Conservation (phyloP, 2,797 vertebrate genomes). For the Sebastes nivosus region DNA sequence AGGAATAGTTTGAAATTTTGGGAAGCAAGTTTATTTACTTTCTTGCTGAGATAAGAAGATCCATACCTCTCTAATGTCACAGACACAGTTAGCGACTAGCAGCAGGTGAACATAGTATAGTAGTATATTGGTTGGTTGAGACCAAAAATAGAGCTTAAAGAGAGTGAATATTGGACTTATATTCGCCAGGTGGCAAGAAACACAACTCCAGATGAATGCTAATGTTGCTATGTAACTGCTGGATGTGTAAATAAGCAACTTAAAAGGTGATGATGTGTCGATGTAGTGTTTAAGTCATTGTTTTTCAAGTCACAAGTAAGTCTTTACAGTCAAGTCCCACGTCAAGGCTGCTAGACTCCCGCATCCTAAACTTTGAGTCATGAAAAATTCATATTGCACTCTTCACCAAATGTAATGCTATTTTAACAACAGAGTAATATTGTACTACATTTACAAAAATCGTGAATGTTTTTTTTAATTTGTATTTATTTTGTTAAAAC, state of each 20-base stretch:
- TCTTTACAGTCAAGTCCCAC: no score
- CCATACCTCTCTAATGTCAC: neutral
- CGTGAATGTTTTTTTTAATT: no score
- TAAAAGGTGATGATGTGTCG: neutral
- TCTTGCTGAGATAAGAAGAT: neutral
- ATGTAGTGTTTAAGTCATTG: neutral
- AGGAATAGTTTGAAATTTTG: neutral
- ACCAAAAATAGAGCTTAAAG: neutral
- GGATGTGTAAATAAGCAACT: neutral
- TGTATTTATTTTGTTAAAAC: no score
- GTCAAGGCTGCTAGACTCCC: no score
- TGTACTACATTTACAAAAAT: no score
- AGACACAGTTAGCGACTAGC: neutral
- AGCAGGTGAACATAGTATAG: no score
- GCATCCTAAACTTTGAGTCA: no score
- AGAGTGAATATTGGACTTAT: neutral
- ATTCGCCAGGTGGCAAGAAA: neutral
- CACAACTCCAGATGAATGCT: neutral
- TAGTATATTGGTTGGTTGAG: no score
- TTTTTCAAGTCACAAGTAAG: no score
- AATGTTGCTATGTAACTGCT: neutral
- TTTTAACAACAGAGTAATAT: no score
- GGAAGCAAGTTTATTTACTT: neutral
- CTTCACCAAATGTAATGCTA: no score
- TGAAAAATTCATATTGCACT: no score